These are phyloP conservation scores for Psittacula cyanocephala DNA, from an alignment of 2,113 vertebrate species.

Conservation along the genomic window DNA sequence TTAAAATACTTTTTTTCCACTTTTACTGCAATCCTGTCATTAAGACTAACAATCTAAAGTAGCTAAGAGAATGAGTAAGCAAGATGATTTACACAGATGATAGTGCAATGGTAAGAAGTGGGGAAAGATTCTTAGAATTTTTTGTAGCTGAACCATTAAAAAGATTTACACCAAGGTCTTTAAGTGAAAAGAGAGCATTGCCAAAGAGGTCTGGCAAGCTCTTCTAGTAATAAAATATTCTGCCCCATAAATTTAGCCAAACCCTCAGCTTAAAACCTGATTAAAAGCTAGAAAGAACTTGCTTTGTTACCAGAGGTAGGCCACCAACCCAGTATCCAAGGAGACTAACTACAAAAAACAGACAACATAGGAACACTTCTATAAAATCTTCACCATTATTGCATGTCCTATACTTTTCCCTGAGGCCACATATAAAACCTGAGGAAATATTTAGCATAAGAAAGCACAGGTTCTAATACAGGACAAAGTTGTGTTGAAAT, in stretches of 20 bases:
- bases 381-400: neutral
- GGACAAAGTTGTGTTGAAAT: neutral
- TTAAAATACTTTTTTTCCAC: conserved; percentile 21
- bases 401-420: neutral
- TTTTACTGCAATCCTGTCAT: conserved; percentile 54
- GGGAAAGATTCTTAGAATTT: conserved; percentile 34
- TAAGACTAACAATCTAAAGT: conserved; percentile 68
- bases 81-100: conserved; percentile 61
- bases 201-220: conserved; percentile 56
- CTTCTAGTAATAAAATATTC: conserved; percentile 53
- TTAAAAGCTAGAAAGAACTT: conserved; percentile 28
- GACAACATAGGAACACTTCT: neutral
- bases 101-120: neutral
- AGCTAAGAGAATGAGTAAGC: conserved; percentile 62
- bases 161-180: conserved; percentile 68
- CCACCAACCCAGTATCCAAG: neutral
- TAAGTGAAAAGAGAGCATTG: conserved; percentile 55
- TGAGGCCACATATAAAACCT: neutral
- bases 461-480: neutral
- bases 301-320: neutral
- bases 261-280: conserved; percentile 31
- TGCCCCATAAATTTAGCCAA: conserved; percentile 51
- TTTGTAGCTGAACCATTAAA: conserved; percentile 41
- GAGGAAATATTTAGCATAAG: neutral
- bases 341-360: neutral